These are phyloP conservation scores for Rousettus leschenaultii DNA, from an alignment of 2,113 vertebrate genomes.

Conservation along the genomic window DNA sequence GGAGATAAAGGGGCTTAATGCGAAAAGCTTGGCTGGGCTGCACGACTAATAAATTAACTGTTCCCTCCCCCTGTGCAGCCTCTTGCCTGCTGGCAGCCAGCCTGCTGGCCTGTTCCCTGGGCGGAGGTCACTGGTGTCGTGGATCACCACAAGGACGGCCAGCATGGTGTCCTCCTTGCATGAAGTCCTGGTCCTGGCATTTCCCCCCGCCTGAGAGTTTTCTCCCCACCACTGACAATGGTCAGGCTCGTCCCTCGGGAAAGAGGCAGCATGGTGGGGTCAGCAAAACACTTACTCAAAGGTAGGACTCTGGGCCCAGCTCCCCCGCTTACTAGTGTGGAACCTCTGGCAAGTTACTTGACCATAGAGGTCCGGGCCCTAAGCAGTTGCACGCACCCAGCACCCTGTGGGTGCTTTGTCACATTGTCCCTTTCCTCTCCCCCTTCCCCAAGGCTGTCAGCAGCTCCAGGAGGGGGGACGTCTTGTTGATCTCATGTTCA, in stretches of 20 bases:
- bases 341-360: background rate
- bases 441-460: background rate
- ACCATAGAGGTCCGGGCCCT: too few relatives aligned
- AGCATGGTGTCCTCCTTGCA: fast-evolving
- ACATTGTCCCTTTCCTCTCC: too few relatives aligned
- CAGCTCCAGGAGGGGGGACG: background rate
- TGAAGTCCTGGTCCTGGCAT: background rate
- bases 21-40: background rate
- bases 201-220: background rate
- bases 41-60: background rate
- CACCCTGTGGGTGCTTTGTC: background rate
- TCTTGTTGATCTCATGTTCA: background rate
- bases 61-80: background rate
- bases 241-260: background rate
- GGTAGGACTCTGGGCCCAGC: background rate
- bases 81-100: background rate
- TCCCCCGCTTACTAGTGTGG: background rate
- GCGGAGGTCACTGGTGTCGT: background rate
- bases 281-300: background rate
- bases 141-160: background rate
- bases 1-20: constrained; percentile 31
- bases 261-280: background rate
- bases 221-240: background rate
- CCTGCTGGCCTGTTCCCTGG: background rate
- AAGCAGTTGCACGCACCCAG: background rate